Percentiles rank a stretch among this genome's conserved stretches.
phyloP scores from a whole-genome alignment of 2,797 vertebrate genomes.

The Gila robusta region DNA sequence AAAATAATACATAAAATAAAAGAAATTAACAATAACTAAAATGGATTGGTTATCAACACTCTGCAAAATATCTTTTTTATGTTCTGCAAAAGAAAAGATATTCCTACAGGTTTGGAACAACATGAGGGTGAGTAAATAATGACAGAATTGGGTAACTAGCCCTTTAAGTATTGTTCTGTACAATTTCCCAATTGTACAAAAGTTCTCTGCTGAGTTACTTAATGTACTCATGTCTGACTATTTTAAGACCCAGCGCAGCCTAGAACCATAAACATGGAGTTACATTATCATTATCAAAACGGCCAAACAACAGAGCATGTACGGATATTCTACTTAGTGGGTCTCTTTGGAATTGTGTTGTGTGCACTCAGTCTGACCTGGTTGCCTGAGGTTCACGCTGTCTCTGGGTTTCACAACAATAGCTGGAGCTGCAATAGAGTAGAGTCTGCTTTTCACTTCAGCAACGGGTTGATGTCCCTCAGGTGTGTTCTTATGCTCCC shows the following conservation, averaged over 20 bases:
- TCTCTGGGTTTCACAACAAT: constrained; percentile 46
- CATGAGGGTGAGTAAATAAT: background rate
- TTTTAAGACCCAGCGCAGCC: background rate
- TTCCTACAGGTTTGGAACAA: background rate
- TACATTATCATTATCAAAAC: background rate
- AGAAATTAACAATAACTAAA: background rate
- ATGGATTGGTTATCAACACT: background rate
- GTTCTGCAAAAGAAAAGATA: background rate
- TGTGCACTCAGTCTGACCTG: constrained; percentile 47
- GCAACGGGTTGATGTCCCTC: constrained; percentile 6
- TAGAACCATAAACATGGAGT: background rate
- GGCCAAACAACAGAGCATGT: background rate
- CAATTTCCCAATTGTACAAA: background rate
- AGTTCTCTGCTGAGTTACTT: background rate
- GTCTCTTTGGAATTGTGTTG: constrained; percentile 5
- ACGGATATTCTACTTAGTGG: background rate
- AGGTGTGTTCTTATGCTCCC: constrained; percentile 73
- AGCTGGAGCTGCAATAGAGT: background rate
- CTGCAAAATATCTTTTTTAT: background rate
- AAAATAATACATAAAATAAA: background rate
- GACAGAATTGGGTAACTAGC: background rate
- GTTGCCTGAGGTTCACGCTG: constrained; percentile 9
- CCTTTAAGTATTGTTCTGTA: background rate
- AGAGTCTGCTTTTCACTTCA: constrained; percentile 16
- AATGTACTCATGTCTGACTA: background rate